Evolutionary conservation across 1,140 invertebrate genomes (phyloP).

Genomic region (Centruroides sculpturatus): DNA sequence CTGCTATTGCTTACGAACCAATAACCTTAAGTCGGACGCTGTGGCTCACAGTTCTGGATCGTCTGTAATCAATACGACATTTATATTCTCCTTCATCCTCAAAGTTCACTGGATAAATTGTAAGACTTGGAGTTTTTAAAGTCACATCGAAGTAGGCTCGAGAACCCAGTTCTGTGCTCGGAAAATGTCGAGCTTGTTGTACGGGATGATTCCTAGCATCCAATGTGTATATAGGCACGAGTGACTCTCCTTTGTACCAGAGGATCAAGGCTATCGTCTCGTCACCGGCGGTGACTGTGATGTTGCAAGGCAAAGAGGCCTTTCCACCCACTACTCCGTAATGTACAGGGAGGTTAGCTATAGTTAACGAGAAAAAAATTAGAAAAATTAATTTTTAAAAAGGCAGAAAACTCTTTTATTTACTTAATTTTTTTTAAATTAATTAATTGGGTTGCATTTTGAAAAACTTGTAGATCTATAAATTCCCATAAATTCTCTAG

Average conservation of each 20-base stretch:
- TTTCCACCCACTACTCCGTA: constrained; percentile 45
- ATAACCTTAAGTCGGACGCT: constrained; percentile 7
- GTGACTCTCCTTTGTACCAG: constrained; percentile 62
- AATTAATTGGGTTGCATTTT: no score
- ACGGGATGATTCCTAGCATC: constrained; percentile 18
- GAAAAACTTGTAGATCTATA: no score
- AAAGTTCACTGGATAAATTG: constrained; percentile 17
- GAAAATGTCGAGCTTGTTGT: constrained; percentile 16
- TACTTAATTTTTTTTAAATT: no score
- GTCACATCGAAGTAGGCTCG: constrained; percentile 19
- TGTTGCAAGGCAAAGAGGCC: constrained; percentile 64
- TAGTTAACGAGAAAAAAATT: no score
- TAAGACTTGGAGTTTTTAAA: constrained; percentile 14
- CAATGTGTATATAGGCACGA: constrained; percentile 20
- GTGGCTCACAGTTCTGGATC: constrained; percentile 4
- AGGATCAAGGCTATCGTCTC: constrained; percentile 66
- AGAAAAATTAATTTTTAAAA: no score
- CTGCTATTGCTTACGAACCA: background rate
- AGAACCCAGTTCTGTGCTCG: constrained; percentile 12
- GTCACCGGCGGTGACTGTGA: constrained; percentile 51
- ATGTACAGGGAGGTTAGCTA: no score
- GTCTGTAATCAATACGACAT: constrained; percentile 10
- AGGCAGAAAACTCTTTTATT: no score
- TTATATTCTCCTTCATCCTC: constrained; percentile 49
- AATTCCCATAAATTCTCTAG: no score